Conservation (phyloP, 2,797 vertebrate species). For the Lutjanus argentimaculatus region DNA sequence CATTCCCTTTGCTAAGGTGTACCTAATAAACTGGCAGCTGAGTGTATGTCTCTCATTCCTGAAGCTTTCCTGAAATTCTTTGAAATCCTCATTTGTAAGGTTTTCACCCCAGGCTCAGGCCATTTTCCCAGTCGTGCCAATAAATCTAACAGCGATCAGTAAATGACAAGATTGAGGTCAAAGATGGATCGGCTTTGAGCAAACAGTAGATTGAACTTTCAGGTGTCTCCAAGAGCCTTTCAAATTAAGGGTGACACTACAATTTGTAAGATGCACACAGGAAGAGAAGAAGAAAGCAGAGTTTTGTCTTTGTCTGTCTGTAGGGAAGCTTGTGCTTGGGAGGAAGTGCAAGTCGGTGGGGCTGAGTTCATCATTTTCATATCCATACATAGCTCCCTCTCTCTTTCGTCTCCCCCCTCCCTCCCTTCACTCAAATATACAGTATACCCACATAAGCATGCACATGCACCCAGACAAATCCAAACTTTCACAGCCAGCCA, state of each 20-base stretch:
- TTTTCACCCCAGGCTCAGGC: background rate
- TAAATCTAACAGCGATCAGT: constrained; percentile 35
- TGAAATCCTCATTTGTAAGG: constrained; percentile 15
- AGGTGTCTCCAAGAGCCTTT: constrained; percentile 24
- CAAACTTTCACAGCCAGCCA: constrained; percentile 39
- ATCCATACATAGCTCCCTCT: constrained; percentile 54
- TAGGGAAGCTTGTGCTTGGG: constrained; percentile 34
- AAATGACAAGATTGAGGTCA: constrained; percentile 39
- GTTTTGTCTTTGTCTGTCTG: constrained; percentile 31
- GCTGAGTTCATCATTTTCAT: constrained; percentile 57
- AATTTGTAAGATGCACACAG: constrained; percentile 17
- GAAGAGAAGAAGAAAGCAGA: background rate
- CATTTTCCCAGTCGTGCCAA: background rate
- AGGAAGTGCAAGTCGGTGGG: constrained; percentile 30
- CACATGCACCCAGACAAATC: constrained; percentile 50
- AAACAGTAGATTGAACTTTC: constrained; percentile 25
- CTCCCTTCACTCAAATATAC: constrained; percentile 48
- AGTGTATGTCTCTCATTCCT: constrained; percentile 1
- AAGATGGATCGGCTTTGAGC: constrained; percentile 38
- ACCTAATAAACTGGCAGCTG: no score
- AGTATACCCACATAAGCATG: constrained; percentile 31
- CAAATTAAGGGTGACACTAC: constrained; percentile 27
- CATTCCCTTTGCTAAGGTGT: no score
- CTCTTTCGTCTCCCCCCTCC: constrained; percentile 28
- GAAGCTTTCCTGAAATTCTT: constrained; percentile 21